A percentile compares a stretch with the other conserved stretches of the same genome.
These are phyloP conservation scores for Cabera pusaria DNA, from an alignment of 2,888 invertebrate species.

Conservation along the genomic window DNA sequence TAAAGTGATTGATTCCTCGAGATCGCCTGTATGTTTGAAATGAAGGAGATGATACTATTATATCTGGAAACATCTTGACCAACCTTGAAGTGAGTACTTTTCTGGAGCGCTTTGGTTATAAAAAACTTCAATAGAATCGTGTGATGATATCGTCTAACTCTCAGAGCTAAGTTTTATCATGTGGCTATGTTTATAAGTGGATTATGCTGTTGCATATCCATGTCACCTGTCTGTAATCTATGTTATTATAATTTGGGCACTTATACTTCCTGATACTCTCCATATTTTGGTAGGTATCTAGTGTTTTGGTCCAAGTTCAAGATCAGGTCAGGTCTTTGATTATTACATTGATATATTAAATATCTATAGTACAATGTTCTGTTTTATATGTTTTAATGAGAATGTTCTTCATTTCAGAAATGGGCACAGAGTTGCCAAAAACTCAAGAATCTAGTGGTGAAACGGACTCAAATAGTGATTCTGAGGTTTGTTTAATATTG, in stretches of 20 bases:
- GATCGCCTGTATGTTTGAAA: slow-evolving; percentile 56
- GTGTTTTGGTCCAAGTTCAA: no score
- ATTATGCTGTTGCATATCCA: no score
- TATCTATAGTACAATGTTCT: no score
- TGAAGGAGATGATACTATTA: slow-evolving; percentile 64
- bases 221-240: no score
- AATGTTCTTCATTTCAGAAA: slow-evolving; percentile 59
- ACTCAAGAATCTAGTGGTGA: slow-evolving; percentile 80
- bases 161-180: no score
- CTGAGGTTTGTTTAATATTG: slow-evolving; percentile 77
- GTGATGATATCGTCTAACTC: slow-evolving; percentile 36
- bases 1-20: slow-evolving; percentile 44
- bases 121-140: slow-evolving; percentile 31
- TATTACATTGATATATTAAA: no score
- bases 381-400: no score
- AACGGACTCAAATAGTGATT: slow-evolving; percentile 84
- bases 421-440: slow-evolving; percentile 81
- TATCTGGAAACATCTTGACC: slow-evolving; percentile 78
- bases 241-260: no score
- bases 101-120: slow-evolving; percentile 35
- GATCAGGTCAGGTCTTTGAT: no score
- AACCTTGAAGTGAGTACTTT: slow-evolving; percentile 77
- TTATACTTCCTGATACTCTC: no score
- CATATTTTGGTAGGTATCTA: no score
- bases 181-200: no score